phyloP scores from a whole-genome alignment of 2,113 vertebrate species.

The Edolisoma coerulescens region DNA sequence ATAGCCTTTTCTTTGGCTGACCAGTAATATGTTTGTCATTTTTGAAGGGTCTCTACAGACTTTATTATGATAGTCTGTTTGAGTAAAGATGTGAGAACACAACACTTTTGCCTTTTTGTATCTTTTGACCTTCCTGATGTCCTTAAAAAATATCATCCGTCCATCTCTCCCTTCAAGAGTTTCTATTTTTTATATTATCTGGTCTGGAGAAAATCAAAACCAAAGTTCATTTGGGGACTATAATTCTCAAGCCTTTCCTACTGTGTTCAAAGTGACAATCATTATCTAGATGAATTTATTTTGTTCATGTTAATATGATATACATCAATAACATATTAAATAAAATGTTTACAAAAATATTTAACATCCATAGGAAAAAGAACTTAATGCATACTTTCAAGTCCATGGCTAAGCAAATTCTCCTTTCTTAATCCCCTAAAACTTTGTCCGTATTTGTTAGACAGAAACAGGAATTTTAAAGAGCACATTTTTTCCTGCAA shows the following conservation, averaged over 20 bases:
- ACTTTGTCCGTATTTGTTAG: neutral
- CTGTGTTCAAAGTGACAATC: neutral
- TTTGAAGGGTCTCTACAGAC: neutral
- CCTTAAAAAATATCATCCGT: neutral
- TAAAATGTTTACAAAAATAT: neutral
- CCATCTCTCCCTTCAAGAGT: neutral
- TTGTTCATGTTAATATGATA: neutral
- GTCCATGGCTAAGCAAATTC: neutral
- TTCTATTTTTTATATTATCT: neutral
- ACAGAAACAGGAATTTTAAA: neutral
- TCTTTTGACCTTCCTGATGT: neutral
- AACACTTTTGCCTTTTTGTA: neutral
- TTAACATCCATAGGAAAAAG: neutral
- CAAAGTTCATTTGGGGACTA: neutral
- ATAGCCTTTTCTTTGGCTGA: neutral
- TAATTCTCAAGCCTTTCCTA: neutral
- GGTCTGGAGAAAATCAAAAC: neutral
- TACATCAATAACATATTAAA: neutral
- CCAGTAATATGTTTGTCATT: neutral
- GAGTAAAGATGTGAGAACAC: neutral
- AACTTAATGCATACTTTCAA: neutral
- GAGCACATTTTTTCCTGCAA: neutral
- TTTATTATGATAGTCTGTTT: neutral
- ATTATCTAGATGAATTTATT: neutral
- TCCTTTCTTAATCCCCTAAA: neutral